These are phyloP conservation scores for Tricholauxania praeusta DNA, from an alignment of 2,888 invertebrate species.

Conservation along the genomic window DNA sequence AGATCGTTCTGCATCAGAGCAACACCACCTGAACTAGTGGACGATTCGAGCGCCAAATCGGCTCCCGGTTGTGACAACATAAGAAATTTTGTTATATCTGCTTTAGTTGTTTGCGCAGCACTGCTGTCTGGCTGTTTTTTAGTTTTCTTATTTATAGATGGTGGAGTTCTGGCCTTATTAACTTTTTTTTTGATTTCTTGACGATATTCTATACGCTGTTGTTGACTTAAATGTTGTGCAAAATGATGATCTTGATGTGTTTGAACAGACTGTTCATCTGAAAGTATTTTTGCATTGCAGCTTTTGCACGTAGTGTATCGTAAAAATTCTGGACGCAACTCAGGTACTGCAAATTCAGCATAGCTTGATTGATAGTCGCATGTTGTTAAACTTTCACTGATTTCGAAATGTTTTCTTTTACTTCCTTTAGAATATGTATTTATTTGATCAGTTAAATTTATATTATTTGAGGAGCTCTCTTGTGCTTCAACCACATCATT, in stretches of 20 bases:
- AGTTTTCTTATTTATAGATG: constrained; percentile 40
- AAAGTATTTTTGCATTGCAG: constrained; percentile 73
- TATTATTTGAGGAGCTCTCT: not conserved
- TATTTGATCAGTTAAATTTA: not conserved
- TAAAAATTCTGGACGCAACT: constrained; percentile 51
- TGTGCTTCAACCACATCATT: not conserved
- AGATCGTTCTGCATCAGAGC: constrained; percentile 49
- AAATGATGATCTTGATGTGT: constrained; percentile 83
- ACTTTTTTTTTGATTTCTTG: constrained; percentile 55
- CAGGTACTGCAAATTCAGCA: constrained; percentile 59
- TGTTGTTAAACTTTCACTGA: not conserved
- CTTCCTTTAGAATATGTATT: not conserved
- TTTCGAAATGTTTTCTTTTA: constrained; percentile 34
- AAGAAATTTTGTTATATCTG: constrained; percentile 58
- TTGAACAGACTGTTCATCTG: constrained; percentile 69
- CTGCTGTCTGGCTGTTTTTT: constrained; percentile 32
- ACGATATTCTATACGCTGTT: constrained; percentile 68
- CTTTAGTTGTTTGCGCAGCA: constrained; percentile 22
- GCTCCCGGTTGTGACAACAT: constrained; percentile 30
- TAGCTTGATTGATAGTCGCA: constrained; percentile 54
- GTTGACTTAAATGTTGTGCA: constrained; percentile 75
- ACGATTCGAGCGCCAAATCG: constrained; percentile 2
- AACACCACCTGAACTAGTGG: constrained; percentile 6
- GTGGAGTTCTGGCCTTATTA: constrained; percentile 42
- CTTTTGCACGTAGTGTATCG: constrained; percentile 71